Evolutionary conservation across 2,888 invertebrate genomes (phyloP).

Genomic region (Nymphalis polychloros): DNA sequence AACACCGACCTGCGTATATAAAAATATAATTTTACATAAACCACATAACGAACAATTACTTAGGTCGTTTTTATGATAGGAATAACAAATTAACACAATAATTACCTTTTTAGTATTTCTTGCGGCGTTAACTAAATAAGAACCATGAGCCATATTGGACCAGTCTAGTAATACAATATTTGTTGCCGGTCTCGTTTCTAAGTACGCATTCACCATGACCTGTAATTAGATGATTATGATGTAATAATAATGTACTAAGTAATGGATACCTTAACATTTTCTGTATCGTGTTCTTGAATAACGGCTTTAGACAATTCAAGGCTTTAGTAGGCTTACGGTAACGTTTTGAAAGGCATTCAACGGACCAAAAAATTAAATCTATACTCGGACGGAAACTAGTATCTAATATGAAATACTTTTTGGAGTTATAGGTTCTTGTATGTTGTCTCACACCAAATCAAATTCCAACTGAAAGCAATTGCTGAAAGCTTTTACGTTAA

Average conservation of each 20-base stretch:
- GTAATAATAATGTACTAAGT: slow-evolving; percentile 2
- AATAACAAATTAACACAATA: neutral
- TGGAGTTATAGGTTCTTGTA: no score
- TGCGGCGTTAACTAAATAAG: slow-evolving; percentile 82
- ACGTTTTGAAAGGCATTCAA: no score
- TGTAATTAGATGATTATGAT: slow-evolving; percentile 40
- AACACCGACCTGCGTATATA: slow-evolving; percentile 63
- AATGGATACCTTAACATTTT: slow-evolving; percentile 10
- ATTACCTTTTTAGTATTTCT: slow-evolving; percentile 82
- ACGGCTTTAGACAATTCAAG: neutral
- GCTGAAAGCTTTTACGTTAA: no score
- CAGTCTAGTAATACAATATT: slow-evolving; percentile 76
- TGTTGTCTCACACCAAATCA: no score
- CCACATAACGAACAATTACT: neutral
- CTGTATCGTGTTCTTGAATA: neutral
- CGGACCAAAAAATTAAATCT: no score
- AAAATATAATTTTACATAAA: slow-evolving; percentile 17
- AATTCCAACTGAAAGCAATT: no score
- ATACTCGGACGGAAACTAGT: no score
- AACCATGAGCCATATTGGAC: slow-evolving; percentile 78
- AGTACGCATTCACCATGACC: slow-evolving; percentile 75
- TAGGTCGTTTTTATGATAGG: neutral
- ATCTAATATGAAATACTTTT: no score
- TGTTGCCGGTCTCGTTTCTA: slow-evolving; percentile 66
- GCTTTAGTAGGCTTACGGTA: no score